A percentile compares a stretch with the other conserved stretches of the same genome.
Conservation (phyloP, 2,113 vertebrate genomes). For the Mastomys natalensis region DNA sequence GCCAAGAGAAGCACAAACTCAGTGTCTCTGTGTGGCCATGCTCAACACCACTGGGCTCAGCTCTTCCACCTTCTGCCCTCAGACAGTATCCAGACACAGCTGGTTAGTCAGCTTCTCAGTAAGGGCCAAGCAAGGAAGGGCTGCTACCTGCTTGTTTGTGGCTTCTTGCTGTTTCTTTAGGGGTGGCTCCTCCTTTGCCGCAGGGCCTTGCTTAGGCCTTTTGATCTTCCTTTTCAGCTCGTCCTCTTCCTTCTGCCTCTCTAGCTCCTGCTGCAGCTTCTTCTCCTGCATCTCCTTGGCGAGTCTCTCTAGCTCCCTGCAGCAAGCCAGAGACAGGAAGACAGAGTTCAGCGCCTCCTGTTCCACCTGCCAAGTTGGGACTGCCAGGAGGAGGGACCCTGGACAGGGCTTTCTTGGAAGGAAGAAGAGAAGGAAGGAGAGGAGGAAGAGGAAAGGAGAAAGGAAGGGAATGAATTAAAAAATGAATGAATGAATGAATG, state of each 20-base stretch:
- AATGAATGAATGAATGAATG: not conserved
- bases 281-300: conserved; percentile 85
- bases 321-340: conserved; percentile 26
- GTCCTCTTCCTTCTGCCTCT: conserved; percentile 87
- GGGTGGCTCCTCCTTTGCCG: conserved; percentile 78
- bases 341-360: not conserved
- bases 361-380: not conserved
- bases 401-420: not conserved
- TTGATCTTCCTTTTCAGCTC: conserved; percentile 87
- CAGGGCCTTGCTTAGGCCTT: conserved; percentile 82
- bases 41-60: not conserved
- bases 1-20: too few relatives aligned
- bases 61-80: not conserved
- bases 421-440: not conserved
- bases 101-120: not conserved
- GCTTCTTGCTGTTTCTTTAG: not conserved
- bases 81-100: not conserved
- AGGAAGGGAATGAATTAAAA: not conserved
- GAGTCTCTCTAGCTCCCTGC: conserved; percentile 86
- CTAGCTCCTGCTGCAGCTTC: conserved; percentile 84
- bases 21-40: not conserved
- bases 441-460: not conserved
- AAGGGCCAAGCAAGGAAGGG: not conserved
- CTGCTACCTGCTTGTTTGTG: conserved; percentile 60
- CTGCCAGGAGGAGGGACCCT: too few relatives aligned